Conservation (phyloP, 2,113 vertebrate genomes). For the Acrocephalus kingi region DNA sequence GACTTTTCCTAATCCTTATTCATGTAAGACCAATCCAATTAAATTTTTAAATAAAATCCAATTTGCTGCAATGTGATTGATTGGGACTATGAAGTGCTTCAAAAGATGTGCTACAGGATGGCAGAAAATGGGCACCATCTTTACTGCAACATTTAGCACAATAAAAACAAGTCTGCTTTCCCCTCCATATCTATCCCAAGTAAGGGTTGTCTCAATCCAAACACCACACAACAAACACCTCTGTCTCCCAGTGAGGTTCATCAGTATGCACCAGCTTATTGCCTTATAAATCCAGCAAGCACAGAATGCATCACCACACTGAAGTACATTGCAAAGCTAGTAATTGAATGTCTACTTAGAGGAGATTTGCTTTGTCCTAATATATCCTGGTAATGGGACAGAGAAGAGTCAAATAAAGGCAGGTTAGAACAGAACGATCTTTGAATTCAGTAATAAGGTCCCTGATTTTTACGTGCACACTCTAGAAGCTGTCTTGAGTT, state of each 20-base stretch:
- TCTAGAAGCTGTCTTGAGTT: neutral
- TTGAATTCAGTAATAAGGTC: neutral
- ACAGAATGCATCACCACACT: neutral
- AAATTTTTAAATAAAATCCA: constrained; percentile 38
- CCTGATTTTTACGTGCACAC: neutral
- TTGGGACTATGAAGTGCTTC: neutral
- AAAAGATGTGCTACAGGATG: neutral
- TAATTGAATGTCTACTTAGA: constrained; percentile 40
- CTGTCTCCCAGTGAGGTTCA: neutral
- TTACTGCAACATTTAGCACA: neutral
- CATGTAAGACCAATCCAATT: constrained; percentile 20
- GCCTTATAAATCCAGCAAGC: neutral
- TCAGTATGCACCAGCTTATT: constrained; percentile 15
- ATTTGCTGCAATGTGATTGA: neutral
- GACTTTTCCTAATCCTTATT: neutral
- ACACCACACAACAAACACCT: neutral
- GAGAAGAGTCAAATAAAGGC: neutral
- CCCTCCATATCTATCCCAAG: neutral
- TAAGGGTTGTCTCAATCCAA: neutral
- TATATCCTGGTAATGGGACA: neutral
- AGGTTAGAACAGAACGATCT: neutral
- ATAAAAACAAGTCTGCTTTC: neutral
- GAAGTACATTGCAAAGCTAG: neutral
- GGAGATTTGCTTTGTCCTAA: constrained; percentile 16
- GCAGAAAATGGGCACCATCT: neutral